Evolutionary conservation across 2,113 vertebrate genomes (phyloP), one percentile per base, ranked within the genome.

Genomic region (Dipodomys merriami): DNA sequence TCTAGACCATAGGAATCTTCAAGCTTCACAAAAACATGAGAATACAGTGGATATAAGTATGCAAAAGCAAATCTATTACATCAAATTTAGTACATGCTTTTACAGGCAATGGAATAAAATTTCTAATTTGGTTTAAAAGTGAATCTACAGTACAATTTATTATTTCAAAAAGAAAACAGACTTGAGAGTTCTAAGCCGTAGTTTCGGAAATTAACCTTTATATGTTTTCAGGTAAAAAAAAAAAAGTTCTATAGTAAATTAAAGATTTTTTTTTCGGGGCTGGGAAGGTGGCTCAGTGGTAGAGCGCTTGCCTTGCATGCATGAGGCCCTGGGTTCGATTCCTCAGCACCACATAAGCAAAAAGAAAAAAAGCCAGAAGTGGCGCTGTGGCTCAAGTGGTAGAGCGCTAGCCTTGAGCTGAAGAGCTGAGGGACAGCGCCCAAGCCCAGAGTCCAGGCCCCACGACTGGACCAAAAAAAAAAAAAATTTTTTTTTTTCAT

Each of bases 141-240:
- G 33, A 85, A 88, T 23, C 19, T 60, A 86, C 2, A 90, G 22
- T 88, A 22, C 62, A 72, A 91, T 39, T 83, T 69, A 76, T 64
- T 35, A 86, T n/a, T 76, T 7, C 35, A 71, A 86, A 82, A 91
- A 92, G 22, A 88, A 71, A 90, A 95, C 11, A 86, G 35, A 83
- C 73, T 39, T 30, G 60, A 92, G 29, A 30, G n/a, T 53, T 86
- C 29, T 0, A 94, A 88, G 5, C 13, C 83, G 29, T 64, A 46
- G 33, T 64, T 90, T 11, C 78, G n/a, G 65, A 91, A 92, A 86
- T 1, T 57, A 23, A 89, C 77, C 12, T 93, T 76, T 91, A 62
- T 2, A 80, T 72, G 12, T 49, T 86, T 83, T 88, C 83, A 35
- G 79, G 67, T 15, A 22, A 83, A 87, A 39, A 39, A 39, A 39